phyloP scores from a whole-genome alignment of 2,888 invertebrate species.

The Tricholauxania praeusta region DNA sequence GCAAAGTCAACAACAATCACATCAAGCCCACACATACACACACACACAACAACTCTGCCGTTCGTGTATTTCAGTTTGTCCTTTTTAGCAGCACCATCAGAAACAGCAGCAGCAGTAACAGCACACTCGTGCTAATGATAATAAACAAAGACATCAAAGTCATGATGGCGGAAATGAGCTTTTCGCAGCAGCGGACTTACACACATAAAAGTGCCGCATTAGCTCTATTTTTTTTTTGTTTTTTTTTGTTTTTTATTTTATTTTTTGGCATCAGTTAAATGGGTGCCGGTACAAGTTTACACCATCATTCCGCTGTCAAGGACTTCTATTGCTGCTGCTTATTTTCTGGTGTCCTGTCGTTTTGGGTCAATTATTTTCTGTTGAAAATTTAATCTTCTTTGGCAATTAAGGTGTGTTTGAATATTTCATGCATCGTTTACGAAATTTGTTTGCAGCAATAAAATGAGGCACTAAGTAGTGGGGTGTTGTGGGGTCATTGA shows the following conservation, averaged over 20 bases:
- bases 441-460: constrained; percentile 18
- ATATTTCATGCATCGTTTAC: constrained; percentile 31
- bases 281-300: background rate
- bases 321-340: too few species aligned
- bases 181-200: constrained; percentile 29
- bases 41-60: background rate
- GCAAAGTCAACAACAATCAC: constrained; percentile 1
- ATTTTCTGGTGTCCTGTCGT: background rate
- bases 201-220: background rate
- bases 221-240: background rate
- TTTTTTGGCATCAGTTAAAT: constrained; percentile 8
- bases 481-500: too few species aligned
- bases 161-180: constrained; percentile 47
- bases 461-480: background rate
- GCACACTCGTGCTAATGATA: constrained; percentile 42
- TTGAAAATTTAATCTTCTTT: constrained; percentile 29
- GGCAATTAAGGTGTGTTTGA: constrained; percentile 28
- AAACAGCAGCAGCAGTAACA: constrained; percentile 10
- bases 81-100: constrained; percentile 24
- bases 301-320: background rate
- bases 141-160: constrained; percentile 48
- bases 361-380: constrained; percentile 21
- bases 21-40: constrained; percentile 1
- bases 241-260: too few species aligned
- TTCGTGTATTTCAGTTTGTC: background rate